Base-by-base conservation (phyloP, 2,888 invertebrate genomes). In the Erannis defoliaria region DNA sequence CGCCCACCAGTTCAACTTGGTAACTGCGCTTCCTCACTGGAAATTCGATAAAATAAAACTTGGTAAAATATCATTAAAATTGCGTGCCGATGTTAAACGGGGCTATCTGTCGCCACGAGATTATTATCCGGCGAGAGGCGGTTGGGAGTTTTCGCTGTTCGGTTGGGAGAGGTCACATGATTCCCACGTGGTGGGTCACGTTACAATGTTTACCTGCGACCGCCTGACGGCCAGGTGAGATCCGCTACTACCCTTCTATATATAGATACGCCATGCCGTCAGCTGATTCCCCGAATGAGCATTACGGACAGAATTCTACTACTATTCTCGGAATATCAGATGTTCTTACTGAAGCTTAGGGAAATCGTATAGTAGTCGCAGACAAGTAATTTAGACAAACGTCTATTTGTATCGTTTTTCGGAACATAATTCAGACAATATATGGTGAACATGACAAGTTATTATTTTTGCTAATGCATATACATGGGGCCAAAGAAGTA, bases 21-120 rank as follows among this genome's bases (percentile, higher is more conserved):
- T 89, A 89, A 90, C 90, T 89, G 89, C 90, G 91, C 90, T 92
- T 90, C 89, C 89, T 88, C 82, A 84, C 82, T 87, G 84, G 86
- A 90, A 91, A 90, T 92, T 89, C 87, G 83, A 92, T 92, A 86
- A 89, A 90, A 92, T 91, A 90, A 91, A 92, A 90, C 85, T 87
- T 82, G 77, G 78, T 86, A 88, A 90, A 90, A 91, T 62, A 90
- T 85, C 85, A 90, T 89, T 89, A 88, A 85, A 88, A 84, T 82
- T 80, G 75, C 78, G 80, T 82, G 77, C 81, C 77, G 80, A 74
- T 80, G 77, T 80, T 80, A 77, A 75, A 74, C 80, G 72, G 66
- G 63, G 66, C 67, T 74, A 59, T 62, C 26, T 57, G 46, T 65
- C 50, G 54, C 62, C 68, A 57, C 62, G 64, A 66, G 66, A 59